Conservation (phyloP, 2,113 vertebrate species). For the Lates calcarifer region DNA sequence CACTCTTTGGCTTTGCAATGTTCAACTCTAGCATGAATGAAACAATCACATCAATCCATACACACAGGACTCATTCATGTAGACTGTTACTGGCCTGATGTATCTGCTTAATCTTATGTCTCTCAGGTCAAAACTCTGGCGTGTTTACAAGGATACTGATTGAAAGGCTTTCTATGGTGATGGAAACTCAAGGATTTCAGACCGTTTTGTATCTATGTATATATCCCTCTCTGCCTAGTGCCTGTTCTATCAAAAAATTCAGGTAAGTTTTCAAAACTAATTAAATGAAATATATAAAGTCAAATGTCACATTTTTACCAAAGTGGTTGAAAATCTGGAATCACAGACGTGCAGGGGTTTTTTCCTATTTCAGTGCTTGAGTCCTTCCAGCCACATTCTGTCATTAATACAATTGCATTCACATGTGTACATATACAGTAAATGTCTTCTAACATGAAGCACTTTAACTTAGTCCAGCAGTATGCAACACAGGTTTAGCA, state of each 20-base stretch:
- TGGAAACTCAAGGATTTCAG: conserved; percentile 11
- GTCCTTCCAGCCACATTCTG: conserved; percentile 26
- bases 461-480: conserved; percentile 32
- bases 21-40: conserved; percentile 16
- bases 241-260: conserved; percentile 20
- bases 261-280: conserved; percentile 15
- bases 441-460: conserved; percentile 32
- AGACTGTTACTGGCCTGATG: not conserved
- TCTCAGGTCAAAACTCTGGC: not conserved
- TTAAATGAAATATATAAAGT: not conserved
- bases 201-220: not conserved
- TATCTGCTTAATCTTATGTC: not conserved
- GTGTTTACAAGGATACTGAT: not conserved
- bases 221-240: conserved; percentile 1
- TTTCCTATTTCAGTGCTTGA: not conserved
- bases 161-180: conserved; percentile 36
- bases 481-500: conserved; percentile 22
- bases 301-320: not conserved
- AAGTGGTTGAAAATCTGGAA: conserved; percentile 38
- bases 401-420: conserved; percentile 48
- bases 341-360: conserved; percentile 29
- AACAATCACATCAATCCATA: conserved; percentile 6
- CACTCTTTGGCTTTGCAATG: conserved; percentile 68
- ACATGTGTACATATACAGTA: conserved; percentile 1
- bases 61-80: conserved; percentile 1